phyloP scores from a whole-genome alignment of 2,113 vertebrate species.

The Leptobrachium leishanense region DNA sequence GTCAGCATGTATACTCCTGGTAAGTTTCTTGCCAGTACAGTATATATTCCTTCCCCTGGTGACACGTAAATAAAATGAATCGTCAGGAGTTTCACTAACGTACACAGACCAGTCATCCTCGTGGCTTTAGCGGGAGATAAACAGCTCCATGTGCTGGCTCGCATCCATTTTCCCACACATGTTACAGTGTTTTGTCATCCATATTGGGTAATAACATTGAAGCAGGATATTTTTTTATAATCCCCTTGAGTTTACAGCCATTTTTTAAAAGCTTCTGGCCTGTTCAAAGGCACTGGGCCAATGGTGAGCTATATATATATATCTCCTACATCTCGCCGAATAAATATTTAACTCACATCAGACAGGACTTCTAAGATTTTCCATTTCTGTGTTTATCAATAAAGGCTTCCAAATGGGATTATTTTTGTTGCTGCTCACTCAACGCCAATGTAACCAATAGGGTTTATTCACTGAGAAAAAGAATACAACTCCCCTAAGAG shows the following conservation, averaged over 20 bases:
- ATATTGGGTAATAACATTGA: constrained; percentile 76
- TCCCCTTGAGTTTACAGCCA: constrained; percentile 58
- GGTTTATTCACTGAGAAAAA: no score
- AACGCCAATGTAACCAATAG: no score
- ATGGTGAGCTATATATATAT: constrained; percentile 36
- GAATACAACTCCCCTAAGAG: no score
- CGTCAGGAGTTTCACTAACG: constrained; percentile 75
- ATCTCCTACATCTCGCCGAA: constrained; percentile 45
- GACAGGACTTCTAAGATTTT: constrained; percentile 38
- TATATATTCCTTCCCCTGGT: no score
- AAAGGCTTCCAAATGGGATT: neutral
- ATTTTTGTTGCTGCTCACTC: no score
- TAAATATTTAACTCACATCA: constrained; percentile 37
- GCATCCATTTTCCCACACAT: constrained; percentile 87
- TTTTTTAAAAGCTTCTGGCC: constrained; percentile 63
- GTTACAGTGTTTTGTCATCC: constrained; percentile 84
- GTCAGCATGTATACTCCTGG: no score
- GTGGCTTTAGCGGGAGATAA: constrained; percentile 74
- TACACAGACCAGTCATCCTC: constrained; percentile 74
- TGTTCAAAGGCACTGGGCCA: constrained; percentile 52
- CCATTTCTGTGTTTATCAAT: constrained; percentile 36
- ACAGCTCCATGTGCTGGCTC: constrained; percentile 85
- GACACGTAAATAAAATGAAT: constrained; percentile 72
- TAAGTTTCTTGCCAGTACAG: no score
- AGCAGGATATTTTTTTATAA: constrained; percentile 52